A percentile compares a stretch with the other conserved stretches of the same genome.
Conservation (phyloP, 2,888 invertebrate genomes). For the Itoplectis maculator region DNA sequence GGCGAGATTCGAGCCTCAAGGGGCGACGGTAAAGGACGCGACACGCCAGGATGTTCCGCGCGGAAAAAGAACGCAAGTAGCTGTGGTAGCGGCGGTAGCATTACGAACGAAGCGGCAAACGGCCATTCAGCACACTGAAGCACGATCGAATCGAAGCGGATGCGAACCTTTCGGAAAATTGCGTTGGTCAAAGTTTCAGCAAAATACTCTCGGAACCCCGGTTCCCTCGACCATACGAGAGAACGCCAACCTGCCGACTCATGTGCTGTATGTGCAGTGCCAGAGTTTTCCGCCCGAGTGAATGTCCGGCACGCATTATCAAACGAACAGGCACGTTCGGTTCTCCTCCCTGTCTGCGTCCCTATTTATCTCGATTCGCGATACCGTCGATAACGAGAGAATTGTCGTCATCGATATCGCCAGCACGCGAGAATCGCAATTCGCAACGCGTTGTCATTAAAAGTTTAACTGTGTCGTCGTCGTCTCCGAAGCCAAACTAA, state of each 20-base stretch:
- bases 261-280: neutral
- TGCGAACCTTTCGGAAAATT: slow-evolving; percentile 39
- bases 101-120: slow-evolving; percentile 36
- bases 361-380: slow-evolving; percentile 18
- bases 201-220: slow-evolving; percentile 20
- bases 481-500: slow-evolving; percentile 1
- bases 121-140: slow-evolving; percentile 18
- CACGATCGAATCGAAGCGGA: slow-evolving; percentile 16
- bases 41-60: neutral
- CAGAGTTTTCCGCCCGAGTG: neutral
- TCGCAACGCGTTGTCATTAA: slow-evolving; percentile 5
- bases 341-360: neutral
- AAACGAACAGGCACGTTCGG: slow-evolving; percentile 15
- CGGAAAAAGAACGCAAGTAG: neutral
- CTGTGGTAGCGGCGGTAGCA: slow-evolving; percentile 1
- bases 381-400: slow-evolving; percentile 4
- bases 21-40: slow-evolving; percentile 16
- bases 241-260: slow-evolving; percentile 25
- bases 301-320: slow-evolving; percentile 11
- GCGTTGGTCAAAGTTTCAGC: slow-evolving; percentile 52
- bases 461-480: slow-evolving; percentile 16
- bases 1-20: slow-evolving; percentile 31
- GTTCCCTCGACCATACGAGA: neutral
- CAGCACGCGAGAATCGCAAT: slow-evolving; percentile 2
- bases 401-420: slow-evolving; percentile 25